Evolutionary conservation across 2,113 vertebrate genomes (phyloP).

Genomic region (Strix aluco): DNA sequence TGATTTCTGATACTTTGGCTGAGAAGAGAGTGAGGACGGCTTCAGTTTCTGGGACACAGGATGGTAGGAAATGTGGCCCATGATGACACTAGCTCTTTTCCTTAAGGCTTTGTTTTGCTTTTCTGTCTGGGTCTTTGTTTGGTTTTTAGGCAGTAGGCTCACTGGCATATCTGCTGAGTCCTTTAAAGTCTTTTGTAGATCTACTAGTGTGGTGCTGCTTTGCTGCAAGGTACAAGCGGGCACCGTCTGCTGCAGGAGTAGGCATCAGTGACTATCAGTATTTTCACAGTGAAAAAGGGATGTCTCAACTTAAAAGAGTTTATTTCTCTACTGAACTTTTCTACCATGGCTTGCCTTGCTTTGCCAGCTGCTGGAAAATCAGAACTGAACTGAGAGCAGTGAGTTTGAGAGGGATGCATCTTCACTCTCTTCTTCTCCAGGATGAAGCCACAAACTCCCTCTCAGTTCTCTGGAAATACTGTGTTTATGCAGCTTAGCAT

Average conservation of each 20-base stretch:
- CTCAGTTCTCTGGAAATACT: background rate
- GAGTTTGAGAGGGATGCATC: background rate
- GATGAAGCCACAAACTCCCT: background rate
- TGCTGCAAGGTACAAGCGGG: accelerated
- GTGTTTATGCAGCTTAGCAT: background rate
- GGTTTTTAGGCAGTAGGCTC: background rate
- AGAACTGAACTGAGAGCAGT: background rate
- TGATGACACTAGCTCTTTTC: background rate
- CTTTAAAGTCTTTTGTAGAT: background rate
- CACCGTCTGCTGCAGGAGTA: background rate
- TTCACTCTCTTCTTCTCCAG: background rate
- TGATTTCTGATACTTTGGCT: background rate
- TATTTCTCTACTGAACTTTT: background rate
- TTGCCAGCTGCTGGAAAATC: background rate
- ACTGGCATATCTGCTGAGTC: background rate
- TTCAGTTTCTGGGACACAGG: accelerated
- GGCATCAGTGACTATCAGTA: background rate
- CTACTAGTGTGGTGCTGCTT: background rate
- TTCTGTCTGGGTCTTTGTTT: background rate
- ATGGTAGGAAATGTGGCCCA: background rate
- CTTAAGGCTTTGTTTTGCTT: background rate
- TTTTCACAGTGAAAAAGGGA: background rate
- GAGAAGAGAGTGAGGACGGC: background rate
- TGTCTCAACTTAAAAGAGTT: background rate
- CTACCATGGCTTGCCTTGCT: background rate